Percentiles rank a stretch among this genome's conserved stretches.
Conservation (phyloP, 2,797 vertebrate genomes). For the Enteromius anoplus region DNA sequence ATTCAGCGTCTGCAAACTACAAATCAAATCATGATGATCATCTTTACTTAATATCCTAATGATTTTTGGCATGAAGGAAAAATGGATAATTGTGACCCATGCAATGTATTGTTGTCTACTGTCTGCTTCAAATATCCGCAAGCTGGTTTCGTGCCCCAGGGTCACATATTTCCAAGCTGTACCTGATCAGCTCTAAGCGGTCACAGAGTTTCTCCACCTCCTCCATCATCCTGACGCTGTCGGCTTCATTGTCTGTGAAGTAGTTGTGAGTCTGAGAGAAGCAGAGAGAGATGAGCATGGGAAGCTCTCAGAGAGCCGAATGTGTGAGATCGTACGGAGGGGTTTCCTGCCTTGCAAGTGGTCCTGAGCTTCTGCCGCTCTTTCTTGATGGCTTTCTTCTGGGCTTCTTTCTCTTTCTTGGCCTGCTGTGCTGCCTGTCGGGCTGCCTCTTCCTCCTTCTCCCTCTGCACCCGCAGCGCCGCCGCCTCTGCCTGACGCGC, state of each 20-base stretch:
- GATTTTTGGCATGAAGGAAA: too few species aligned
- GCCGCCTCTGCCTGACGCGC: conserved; percentile 91
- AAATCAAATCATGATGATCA: conserved; percentile 27
- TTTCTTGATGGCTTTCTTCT: conserved; percentile 98
- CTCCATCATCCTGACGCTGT: conserved; percentile 98
- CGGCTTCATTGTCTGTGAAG: conserved; percentile 90
- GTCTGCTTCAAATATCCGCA: too few species aligned
- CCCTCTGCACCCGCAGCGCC: conserved; percentile 86
- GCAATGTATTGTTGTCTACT: too few species aligned
- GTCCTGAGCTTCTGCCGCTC: conserved; percentile 96
- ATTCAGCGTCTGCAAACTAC: conserved; percentile 94
- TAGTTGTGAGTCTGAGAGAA: conserved; percentile 92
- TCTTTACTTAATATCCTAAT: too few species aligned
- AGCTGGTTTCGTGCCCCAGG: too few species aligned
- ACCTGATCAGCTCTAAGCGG: conserved; percentile 93
- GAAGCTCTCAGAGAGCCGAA: not conserved
- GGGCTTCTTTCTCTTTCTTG: conserved; percentile 97
- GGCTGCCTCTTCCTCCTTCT: conserved; percentile 94
- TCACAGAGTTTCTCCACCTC: conserved; percentile 98
- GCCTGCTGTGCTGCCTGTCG: conserved; percentile 87
- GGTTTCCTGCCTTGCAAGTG: conserved; percentile 88
- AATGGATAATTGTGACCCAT: too few species aligned
- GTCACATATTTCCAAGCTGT: not conserved
- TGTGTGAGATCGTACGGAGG: not conserved
- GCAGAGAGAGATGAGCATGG: not conserved